Conservation (phyloP, 2,113 vertebrate species). For the Embiotoca jacksoni region DNA sequence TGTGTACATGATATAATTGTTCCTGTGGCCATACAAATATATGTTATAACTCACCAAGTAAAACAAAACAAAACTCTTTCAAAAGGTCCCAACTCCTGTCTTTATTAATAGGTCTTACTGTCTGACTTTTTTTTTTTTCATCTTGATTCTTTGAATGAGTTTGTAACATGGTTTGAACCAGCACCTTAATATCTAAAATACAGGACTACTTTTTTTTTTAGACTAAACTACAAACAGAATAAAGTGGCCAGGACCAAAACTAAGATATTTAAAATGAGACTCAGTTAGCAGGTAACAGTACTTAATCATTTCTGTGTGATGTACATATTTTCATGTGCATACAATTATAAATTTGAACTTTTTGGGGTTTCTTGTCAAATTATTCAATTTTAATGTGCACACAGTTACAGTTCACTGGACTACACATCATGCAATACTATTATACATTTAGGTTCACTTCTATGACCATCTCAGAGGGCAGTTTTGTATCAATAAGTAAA, state of each 20-base stretch:
- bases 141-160: not conserved
- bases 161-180: not conserved
- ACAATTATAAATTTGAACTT: not conserved
- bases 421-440: not conserved
- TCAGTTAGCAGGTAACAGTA: no score
- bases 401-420: not conserved
- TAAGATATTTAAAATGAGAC: no score
- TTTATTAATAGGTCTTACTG: not conserved
- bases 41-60: not conserved
- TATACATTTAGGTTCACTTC: not conserved
- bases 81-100: no score
- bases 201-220: no score
- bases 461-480: not conserved
- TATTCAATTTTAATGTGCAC: not conserved
- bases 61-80: not conserved
- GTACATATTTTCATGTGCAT: not conserved
- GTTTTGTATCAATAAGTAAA: conserved; percentile 17
- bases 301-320: no score
- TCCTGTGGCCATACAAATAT: not conserved
- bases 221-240: no score
- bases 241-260: no score
- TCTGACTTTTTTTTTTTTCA: not conserved
- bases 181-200: no score
- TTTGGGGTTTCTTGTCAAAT: not conserved
- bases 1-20: not conserved